These are phyloP conservation scores for Hydrophis major DNA, from an alignment of 2,797 vertebrate genomes.

Conservation along the genomic window DNA sequence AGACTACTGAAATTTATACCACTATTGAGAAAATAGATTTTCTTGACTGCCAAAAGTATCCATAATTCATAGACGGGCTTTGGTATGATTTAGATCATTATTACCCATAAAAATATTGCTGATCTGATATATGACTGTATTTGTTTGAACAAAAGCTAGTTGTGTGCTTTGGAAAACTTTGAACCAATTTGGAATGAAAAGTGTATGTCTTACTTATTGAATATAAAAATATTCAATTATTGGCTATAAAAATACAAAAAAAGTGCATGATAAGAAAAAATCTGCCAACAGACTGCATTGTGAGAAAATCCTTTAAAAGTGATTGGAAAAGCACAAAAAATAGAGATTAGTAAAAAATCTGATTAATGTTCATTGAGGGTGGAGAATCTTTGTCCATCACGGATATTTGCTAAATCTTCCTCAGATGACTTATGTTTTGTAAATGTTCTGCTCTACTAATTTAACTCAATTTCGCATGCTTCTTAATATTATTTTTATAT, in stretches of 20 bases:
- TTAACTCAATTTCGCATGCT: not conserved
- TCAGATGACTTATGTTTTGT: not conserved
- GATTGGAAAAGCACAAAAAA: not conserved
- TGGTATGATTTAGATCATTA: slow-evolving; percentile 59
- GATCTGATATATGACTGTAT: slow-evolving; percentile 53
- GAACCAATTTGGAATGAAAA: not conserved
- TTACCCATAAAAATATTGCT: slow-evolving; percentile 54
- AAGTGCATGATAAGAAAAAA: not conserved
- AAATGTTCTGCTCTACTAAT: not conserved
- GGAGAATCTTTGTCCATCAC: not conserved
- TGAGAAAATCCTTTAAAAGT: not conserved
- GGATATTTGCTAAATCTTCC: not conserved
- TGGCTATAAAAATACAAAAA: not conserved
- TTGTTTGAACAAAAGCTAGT: not conserved
- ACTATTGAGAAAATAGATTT: slow-evolving; percentile 63
- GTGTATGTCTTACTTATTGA: not conserved
- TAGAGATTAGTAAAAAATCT: not conserved
- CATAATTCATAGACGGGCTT: slow-evolving; percentile 62
- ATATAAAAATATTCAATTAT: not conserved
- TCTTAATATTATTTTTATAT: not conserved
- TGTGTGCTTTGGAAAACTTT: not conserved
- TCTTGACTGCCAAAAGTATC: slow-evolving; percentile 57
- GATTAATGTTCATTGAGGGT: not conserved
- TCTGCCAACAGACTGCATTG: not conserved
- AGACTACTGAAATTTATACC: slow-evolving; percentile 60